These are phyloP conservation scores for Colius striatus DNA, from an alignment of 2,113 vertebrate genomes.

Conservation along the genomic window DNA sequence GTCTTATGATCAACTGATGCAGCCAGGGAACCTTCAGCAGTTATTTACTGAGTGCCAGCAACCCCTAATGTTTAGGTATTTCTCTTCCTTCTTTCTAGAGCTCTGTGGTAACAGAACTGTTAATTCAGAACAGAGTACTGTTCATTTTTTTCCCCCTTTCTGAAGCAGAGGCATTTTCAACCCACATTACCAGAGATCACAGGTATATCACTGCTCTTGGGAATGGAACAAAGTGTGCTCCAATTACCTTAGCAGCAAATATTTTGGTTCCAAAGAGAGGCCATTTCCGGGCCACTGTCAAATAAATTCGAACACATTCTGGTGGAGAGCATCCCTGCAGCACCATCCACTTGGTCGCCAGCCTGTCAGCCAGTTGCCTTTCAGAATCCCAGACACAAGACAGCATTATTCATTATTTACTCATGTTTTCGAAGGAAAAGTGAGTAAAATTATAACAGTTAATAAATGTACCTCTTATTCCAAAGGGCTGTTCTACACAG, in stretches of 20 bases:
- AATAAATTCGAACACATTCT: conserved; percentile 88
- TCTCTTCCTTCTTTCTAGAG: not conserved
- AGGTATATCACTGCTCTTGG: not conserved
- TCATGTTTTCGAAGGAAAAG: not conserved
- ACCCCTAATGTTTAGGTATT: not conserved
- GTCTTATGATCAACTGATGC: not conserved
- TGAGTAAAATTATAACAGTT: not conserved
- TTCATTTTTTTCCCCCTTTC: not conserved
- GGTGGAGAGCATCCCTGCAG: conserved; percentile 83
- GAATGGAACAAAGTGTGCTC: not conserved
- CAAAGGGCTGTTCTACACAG: not conserved
- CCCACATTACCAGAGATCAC: not conserved
- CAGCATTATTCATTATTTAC: not conserved
- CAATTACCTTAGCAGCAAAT: conserved; percentile 85
- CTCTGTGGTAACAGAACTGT: not conserved
- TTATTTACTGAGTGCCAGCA: not conserved
- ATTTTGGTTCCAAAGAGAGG: conserved; percentile 88
- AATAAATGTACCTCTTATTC: not conserved
- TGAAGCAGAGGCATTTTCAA: not conserved
- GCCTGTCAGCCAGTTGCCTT: conserved; percentile 83
- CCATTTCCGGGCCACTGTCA: conserved; percentile 89
- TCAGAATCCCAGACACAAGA: conserved; percentile 18
- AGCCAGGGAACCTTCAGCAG: not conserved
- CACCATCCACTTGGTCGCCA: conserved; percentile 84
- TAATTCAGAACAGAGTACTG: not conserved